Evolutionary conservation across 2,797 vertebrate species (phyloP), one percentile per base, ranked within the genome.

Genomic region (Capromys pilorides): DNA sequence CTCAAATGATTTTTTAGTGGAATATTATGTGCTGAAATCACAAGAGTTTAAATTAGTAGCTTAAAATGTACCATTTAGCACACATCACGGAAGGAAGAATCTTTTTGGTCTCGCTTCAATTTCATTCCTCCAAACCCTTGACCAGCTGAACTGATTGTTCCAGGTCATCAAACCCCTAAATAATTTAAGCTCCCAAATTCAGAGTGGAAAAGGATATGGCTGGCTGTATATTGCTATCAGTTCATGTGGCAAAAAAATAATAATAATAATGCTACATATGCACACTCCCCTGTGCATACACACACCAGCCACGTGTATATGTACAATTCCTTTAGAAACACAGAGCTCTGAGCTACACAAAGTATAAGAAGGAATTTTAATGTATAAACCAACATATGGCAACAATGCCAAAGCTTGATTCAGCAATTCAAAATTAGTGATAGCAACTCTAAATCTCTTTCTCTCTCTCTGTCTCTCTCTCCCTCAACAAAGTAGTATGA

Each of bases 141-240:
- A 86, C 87, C 91, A 88, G 73, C 45, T 96, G 91, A 96, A 96
- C 81, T 93, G 33, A 64, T 88, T 96, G 92, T 96, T 95, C 87
- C 77, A 95, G 90, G 78, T 95, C 94, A 97, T 57, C 67, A 96
- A 96, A 87, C 61, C 64, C 80, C 71, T 96, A 92, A 94, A 83
- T 59, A 89, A 94, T n/a, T 94, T 59, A 86, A 92, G 91, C 39
- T 75, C 66, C 39, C 64, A 82, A 93, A 89, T 86, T 93, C 62
- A 79, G 33, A 64, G 18, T 41, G 39, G 94, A 28, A 86, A 79
- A 69, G 31, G 33, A n/a, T 79, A 54, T 5, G 16, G 11, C 31
- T 95, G 54, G 45, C 39, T 84, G 77, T 31, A 49, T 21, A 49
- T 33, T 78, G 69, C 26, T 75, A 33, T 78, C 62, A 61, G 36